phyloP scores from a whole-genome alignment of 2,113 vertebrate species.

The Pheucticus melanocephalus region DNA sequence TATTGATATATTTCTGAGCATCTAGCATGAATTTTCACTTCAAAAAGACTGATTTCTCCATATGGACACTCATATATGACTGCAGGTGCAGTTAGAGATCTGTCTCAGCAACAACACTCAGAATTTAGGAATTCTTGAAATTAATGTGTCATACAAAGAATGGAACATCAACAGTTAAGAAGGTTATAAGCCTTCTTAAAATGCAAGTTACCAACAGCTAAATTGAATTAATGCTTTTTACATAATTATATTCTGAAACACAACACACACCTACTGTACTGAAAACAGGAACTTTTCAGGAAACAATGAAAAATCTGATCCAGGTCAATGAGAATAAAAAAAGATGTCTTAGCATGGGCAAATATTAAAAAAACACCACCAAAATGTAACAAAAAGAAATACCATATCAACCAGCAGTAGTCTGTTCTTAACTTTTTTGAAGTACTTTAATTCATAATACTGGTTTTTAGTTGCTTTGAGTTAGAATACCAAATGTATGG shows the following conservation, averaged over 20 bases:
- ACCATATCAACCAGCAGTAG: background rate
- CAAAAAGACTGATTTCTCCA: background rate
- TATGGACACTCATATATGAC: accelerated
- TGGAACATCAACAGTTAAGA: background rate
- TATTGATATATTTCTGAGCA: background rate
- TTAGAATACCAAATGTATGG: background rate
- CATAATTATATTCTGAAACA: background rate
- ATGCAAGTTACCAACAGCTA: background rate
- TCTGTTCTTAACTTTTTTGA: background rate
- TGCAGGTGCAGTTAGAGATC: background rate
- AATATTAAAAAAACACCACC: background rate
- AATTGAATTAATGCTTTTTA: background rate
- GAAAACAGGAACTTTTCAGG: background rate
- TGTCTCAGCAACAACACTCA: background rate
- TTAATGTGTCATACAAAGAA: background rate
- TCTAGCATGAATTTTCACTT: background rate
- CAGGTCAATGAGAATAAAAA: background rate
- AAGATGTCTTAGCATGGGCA: background rate
- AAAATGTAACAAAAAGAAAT: background rate
- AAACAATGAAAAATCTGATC: background rate
- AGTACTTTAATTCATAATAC: background rate
- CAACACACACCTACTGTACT: background rate
- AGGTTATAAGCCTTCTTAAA: background rate
- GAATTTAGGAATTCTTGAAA: background rate
- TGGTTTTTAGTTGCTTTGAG: background rate